These are phyloP conservation scores for Rhabdornis inornatus DNA, from an alignment of 2,113 vertebrate species.

Conservation along the genomic window DNA sequence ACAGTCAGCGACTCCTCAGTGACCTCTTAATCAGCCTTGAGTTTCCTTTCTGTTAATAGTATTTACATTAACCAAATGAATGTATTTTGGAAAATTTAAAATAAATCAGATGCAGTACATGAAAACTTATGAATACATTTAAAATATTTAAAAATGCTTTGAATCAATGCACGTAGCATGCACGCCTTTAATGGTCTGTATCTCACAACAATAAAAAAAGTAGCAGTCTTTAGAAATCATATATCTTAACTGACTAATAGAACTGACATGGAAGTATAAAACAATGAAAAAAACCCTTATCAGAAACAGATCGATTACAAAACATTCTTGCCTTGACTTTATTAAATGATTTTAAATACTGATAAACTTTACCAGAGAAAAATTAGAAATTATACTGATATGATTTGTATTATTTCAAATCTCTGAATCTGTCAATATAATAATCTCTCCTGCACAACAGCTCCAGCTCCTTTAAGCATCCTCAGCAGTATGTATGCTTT, in stretches of 20 bases:
- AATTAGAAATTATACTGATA: background rate
- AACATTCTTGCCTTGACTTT: background rate
- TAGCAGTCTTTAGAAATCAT: constrained; percentile 3
- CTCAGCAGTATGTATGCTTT: background rate
- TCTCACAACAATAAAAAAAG: constrained; percentile 2
- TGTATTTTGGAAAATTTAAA: background rate
- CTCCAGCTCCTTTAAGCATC: constrained; percentile 30
- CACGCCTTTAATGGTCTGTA: background rate
- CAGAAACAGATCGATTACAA: background rate
- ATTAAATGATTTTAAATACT: background rate
- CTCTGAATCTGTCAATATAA: background rate
- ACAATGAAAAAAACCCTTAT: background rate
- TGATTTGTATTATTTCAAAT: background rate
- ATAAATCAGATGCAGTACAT: background rate
- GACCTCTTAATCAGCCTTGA: constrained; percentile 18
- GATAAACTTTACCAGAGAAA: constrained; percentile 2
- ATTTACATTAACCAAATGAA: background rate
- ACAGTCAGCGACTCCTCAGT: background rate
- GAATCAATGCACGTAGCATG: background rate
- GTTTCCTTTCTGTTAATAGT: background rate
- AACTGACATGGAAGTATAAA: background rate
- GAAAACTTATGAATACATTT: background rate
- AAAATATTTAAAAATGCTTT: background rate
- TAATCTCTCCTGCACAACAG: background rate
- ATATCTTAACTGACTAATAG: background rate